Conservation (phyloP, 2,113 vertebrate genomes). For the Cinclus cinclus region DNA sequence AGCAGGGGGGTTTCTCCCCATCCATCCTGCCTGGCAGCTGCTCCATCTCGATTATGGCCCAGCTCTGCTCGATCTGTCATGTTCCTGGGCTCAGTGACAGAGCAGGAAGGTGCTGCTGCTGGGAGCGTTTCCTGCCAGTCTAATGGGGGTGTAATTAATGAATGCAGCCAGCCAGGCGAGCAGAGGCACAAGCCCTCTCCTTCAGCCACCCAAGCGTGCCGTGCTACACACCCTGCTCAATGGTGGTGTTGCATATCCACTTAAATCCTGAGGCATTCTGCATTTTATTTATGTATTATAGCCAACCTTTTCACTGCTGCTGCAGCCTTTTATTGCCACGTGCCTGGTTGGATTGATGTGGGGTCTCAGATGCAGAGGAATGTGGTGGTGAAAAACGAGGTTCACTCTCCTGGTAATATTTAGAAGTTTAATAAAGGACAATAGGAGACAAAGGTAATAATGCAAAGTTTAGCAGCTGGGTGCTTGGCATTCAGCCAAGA, state of each 20-base stretch:
- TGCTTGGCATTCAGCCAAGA: not conserved
- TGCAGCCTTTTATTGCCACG: not conserved
- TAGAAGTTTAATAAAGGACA: not conserved
- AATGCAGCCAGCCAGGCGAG: not conserved
- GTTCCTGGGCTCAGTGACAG: not conserved
- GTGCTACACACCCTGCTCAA: not conserved
- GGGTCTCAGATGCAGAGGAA: not conserved
- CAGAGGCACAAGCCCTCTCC: not conserved
- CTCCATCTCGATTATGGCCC: not conserved
- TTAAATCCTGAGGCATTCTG: not conserved
- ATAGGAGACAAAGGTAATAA: not conserved
- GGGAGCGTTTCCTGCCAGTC: not conserved
- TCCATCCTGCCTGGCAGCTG: not conserved
- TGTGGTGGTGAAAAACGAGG: not conserved
- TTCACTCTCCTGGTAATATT: not conserved
- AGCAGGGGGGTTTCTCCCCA: not conserved
- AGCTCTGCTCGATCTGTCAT: not conserved
- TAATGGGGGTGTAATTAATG: not conserved
- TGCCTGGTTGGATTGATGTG: not conserved
- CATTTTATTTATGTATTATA: not conserved
- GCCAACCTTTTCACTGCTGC: not conserved
- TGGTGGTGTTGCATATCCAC: not conserved
- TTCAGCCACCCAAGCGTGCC: not conserved
- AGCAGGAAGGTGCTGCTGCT: not conserved
- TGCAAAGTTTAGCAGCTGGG: too few species aligned